Percentiles rank a stretch among this genome's conserved stretches.
Conservation (phyloP, 2,888 invertebrate species). For the Hemistola chrysoprasaria region DNA sequence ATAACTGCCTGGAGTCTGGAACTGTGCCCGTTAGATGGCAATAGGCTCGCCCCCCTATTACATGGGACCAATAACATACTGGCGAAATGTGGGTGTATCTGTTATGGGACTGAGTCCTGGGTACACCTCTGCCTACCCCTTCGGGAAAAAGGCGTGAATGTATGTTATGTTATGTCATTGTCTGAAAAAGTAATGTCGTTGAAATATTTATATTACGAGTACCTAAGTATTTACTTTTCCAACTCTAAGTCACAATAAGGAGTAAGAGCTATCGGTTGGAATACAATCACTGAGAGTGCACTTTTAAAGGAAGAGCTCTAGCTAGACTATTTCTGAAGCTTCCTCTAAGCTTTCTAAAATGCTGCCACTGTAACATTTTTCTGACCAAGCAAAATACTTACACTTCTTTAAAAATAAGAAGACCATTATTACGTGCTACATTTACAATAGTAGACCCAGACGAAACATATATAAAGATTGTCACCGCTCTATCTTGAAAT, state of each 20-base stretch:
- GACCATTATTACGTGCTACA: slow-evolving; percentile 28
- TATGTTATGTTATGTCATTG: too few species aligned
- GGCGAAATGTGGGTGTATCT: too few species aligned
- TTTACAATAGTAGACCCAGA: background rate
- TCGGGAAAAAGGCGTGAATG: too few species aligned
- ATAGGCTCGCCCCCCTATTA: too few species aligned
- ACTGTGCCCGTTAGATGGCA: too few species aligned
- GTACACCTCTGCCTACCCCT: too few species aligned
- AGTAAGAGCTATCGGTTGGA: slow-evolving; percentile 44
- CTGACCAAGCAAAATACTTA: slow-evolving; percentile 32
- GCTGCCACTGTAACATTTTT: slow-evolving; percentile 41
- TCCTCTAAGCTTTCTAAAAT: slow-evolving; percentile 35
- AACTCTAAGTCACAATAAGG: slow-evolving; percentile 37
- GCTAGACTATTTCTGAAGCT: slow-evolving; percentile 44
- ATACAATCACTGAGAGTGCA: slow-evolving; percentile 59
- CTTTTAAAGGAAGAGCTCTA: slow-evolving; percentile 42
- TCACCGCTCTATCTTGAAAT: background rate
- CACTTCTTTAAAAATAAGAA: slow-evolving; percentile 28
- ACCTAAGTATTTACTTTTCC: slow-evolving; percentile 13
- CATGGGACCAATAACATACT: too few species aligned
- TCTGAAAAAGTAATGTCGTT: too few species aligned
- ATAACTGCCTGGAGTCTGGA: too few species aligned
- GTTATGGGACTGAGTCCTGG: too few species aligned
- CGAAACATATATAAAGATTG: background rate
- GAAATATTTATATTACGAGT: too few species aligned